Percentiles rank a stretch among this genome's conserved stretches.
These are phyloP conservation scores for Podarcis cretensis DNA, from an alignment of 2,113 vertebrate genomes.

Conservation along the genomic window DNA sequence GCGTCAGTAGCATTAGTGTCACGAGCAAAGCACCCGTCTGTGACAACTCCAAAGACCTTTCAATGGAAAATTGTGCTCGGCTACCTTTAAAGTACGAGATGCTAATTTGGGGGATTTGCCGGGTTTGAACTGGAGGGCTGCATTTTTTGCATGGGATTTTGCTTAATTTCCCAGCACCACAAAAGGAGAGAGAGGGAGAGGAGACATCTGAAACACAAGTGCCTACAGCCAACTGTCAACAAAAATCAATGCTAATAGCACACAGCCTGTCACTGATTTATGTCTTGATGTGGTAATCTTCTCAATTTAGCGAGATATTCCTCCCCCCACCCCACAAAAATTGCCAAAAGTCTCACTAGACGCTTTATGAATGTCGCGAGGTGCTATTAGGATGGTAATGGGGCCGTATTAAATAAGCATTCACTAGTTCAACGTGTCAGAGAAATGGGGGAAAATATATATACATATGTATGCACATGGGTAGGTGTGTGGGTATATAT, in stretches of 20 bases:
- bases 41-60: slow-evolving; percentile 90
- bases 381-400: slow-evolving; percentile 85
- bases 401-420: slow-evolving; percentile 81
- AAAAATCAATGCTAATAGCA: slow-evolving; percentile 87
- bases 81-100: slow-evolving; percentile 96
- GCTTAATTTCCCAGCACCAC: slow-evolving; percentile 85
- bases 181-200: slow-evolving; percentile 25
- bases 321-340: slow-evolving; percentile 78
- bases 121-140: slow-evolving; percentile 84
- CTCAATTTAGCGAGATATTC: slow-evolving; percentile 85
- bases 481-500: background rate
- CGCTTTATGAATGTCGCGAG: slow-evolving; percentile 82
- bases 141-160: slow-evolving; percentile 87
- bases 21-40: slow-evolving; percentile 93
- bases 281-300: slow-evolving; percentile 88
- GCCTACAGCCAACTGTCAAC: slow-evolving; percentile 89
- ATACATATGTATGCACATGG: no score
- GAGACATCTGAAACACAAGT: slow-evolving; percentile 85
- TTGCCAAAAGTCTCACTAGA: slow-evolving; percentile 83
- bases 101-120: slow-evolving; percentile 91
- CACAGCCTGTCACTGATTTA: slow-evolving; percentile 86
- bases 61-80: slow-evolving; percentile 91
- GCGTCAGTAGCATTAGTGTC: slow-evolving; percentile 88
- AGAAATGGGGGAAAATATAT: slow-evolving; percentile 66
- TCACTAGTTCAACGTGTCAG: slow-evolving; percentile 80